Evolutionary conservation across 2,797 vertebrate genomes (phyloP).

Genomic region (Ctenosaura bakeri): DNA sequence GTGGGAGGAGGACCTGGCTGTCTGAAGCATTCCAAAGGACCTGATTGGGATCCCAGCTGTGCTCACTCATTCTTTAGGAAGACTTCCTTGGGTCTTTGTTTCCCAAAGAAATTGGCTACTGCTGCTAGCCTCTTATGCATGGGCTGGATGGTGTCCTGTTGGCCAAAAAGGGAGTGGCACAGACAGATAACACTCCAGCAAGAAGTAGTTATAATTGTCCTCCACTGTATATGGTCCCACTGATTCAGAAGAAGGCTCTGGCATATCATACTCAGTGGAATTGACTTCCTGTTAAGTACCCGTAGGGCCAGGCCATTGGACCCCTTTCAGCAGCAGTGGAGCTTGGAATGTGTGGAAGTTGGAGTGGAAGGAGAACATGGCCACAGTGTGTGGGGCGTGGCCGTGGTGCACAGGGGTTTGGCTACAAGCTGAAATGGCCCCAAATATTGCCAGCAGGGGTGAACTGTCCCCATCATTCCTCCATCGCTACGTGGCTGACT

Average conservation of each 20-base stretch:
- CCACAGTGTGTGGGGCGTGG: too few relatives aligned
- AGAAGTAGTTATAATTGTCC: neutral
- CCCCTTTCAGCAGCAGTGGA: too few relatives aligned
- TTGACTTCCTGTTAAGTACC: neutral
- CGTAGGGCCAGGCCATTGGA: neutral
- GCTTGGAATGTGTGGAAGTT: too few relatives aligned
- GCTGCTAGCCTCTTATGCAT: neutral
- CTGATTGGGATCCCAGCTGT: too few relatives aligned
- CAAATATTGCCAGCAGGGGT: too few relatives aligned
- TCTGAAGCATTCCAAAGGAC: too few relatives aligned
- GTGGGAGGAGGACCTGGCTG: too few relatives aligned
- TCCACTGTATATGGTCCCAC: neutral
- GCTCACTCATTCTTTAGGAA: neutral
- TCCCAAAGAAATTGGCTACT: neutral
- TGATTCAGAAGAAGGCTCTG: neutral
- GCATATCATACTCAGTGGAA: neutral
- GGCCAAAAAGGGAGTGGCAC: neutral
- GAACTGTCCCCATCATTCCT: too few relatives aligned
- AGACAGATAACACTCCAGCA: neutral
- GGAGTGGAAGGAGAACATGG: too few relatives aligned
- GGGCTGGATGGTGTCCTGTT: neutral
- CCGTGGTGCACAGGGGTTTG: too few relatives aligned
- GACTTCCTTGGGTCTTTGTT: neutral
- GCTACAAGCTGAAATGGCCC: too few relatives aligned
- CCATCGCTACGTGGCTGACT: too few relatives aligned